Conservation (phyloP, 2,797 vertebrate species). For the Lates japonicus region DNA sequence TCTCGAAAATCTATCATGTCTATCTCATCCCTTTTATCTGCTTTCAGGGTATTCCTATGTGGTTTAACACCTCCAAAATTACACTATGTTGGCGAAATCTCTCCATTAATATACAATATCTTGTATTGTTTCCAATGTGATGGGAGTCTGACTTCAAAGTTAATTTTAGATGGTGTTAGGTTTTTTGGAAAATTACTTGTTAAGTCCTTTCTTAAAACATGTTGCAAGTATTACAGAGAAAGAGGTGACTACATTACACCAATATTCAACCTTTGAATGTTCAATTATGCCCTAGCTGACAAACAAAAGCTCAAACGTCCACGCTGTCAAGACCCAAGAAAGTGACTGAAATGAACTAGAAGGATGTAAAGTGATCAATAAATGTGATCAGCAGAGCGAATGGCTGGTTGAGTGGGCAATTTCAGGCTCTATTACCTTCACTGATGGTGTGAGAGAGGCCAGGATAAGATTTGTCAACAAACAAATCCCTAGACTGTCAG, state of each 20-base stretch:
- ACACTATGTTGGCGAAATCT: background rate
- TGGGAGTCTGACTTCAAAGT: background rate
- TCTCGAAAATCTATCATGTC: background rate
- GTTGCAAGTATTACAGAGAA: background rate
- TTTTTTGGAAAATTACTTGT: background rate
- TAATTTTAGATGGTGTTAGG: background rate
- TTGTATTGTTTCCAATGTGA: background rate
- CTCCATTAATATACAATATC: background rate
- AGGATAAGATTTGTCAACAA: conserved; percentile 47
- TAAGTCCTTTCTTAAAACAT: background rate
- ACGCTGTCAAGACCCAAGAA: conserved; percentile 16
- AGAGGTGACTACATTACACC: background rate
- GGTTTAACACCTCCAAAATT: background rate
- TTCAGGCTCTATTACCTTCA: conserved; percentile 73
- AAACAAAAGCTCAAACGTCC: conserved; percentile 13
- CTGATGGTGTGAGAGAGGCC: conserved; percentile 49
- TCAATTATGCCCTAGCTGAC: background rate
- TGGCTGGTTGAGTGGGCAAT: conserved; percentile 56
- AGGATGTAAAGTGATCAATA: conserved; percentile 69
- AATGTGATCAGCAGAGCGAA: conserved; percentile 60
- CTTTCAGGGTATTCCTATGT: background rate
- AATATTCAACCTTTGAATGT: conserved; percentile 1
- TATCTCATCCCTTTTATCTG: background rate
- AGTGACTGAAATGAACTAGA: conserved; percentile 34
- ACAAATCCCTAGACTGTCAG: conserved; percentile 32